Conservation (phyloP, 2,113 vertebrate species). For the Emydocephalus ijimae region DNA sequence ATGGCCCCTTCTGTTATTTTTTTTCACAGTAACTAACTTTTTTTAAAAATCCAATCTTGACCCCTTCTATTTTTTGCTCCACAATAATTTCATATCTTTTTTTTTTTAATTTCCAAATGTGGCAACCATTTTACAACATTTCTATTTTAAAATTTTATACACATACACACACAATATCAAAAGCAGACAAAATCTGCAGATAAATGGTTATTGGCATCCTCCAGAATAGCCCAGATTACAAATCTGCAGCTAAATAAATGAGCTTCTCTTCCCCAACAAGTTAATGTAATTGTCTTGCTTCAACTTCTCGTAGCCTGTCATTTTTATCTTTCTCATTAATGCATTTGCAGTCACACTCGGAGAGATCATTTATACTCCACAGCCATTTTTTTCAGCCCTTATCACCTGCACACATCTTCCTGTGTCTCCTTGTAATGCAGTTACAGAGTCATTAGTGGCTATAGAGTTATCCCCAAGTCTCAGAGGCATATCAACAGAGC, state of each 20-base stretch:
- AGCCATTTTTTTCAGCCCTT: conserved; percentile 42
- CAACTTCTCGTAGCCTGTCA: conserved; percentile 1
- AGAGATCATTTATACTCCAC: conserved; percentile 57
- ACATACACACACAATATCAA: not conserved
- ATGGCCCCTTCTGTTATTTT: not conserved
- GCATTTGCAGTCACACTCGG: conserved; percentile 31
- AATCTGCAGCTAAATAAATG: conserved; percentile 21
- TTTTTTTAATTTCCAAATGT: not conserved
- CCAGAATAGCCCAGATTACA: conserved; percentile 1
- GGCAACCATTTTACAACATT: not conserved
- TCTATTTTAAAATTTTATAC: not conserved
- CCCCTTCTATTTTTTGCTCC: not conserved
- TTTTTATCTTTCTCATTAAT: conserved; percentile 38
- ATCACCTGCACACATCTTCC: conserved; percentile 62
- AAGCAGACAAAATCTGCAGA: not conserved
- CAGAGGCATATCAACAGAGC: conserved; percentile 47
- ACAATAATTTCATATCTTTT: not conserved
- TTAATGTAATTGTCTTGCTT: conserved; percentile 10
- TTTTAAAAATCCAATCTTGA: not conserved
- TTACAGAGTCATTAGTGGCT: conserved; percentile 58
- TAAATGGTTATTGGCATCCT: not conserved
- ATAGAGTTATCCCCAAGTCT: conserved; percentile 50
- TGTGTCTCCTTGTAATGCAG: conserved; percentile 55
- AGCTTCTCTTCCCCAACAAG: not conserved
- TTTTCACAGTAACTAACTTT: not conserved